These are phyloP conservation scores for Diabrotica undecimpunctata DNA, from an alignment of 1,140 invertebrate species.

Conservation along the genomic window DNA sequence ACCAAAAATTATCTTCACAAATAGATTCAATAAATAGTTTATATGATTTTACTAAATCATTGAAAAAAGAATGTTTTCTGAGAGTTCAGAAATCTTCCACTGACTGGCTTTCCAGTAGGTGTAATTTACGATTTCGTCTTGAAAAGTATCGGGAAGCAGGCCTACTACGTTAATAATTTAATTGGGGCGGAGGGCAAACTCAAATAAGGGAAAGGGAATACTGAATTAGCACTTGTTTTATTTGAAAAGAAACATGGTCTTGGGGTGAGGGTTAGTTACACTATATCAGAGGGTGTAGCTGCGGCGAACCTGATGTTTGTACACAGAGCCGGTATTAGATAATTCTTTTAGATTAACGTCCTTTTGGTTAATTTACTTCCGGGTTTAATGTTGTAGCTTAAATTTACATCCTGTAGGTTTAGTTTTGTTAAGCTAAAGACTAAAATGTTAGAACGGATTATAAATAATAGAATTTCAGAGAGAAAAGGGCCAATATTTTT, in stretches of 20 bases:
- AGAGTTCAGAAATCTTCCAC: not conserved
- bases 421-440: too few relatives aligned
- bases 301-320: slow-evolving; percentile 21
- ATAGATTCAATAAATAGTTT: too few relatives aligned
- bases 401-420: too few relatives aligned
- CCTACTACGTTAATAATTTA: slow-evolving; percentile 25
- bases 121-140: not conserved
- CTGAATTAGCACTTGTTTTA: slow-evolving; percentile 26
- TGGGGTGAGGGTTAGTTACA: slow-evolving; percentile 31
- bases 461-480: too few relatives aligned
- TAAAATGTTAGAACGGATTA: too few relatives aligned
- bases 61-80: too few relatives aligned
- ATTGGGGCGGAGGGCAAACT: slow-evolving; percentile 23
- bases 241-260: slow-evolving; percentile 26
- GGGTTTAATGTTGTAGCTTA: too few relatives aligned
- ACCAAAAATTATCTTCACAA: too few relatives aligned
- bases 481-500: too few relatives aligned
- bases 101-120: not conserved
- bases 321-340: not conserved
- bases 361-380: too few relatives aligned
- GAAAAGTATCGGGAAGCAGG: slow-evolving; percentile 10
- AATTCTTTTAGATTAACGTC: too few relatives aligned
- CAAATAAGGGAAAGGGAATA: slow-evolving; percentile 16
- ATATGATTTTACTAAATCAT: too few relatives aligned
- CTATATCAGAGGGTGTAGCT: slow-evolving; percentile 23